Evolutionary conservation across 92 coral and sea anemone genomes (phyloP), one percentile per base, ranked within the genome.

Genomic region (Nematostella vectensis): DNA sequence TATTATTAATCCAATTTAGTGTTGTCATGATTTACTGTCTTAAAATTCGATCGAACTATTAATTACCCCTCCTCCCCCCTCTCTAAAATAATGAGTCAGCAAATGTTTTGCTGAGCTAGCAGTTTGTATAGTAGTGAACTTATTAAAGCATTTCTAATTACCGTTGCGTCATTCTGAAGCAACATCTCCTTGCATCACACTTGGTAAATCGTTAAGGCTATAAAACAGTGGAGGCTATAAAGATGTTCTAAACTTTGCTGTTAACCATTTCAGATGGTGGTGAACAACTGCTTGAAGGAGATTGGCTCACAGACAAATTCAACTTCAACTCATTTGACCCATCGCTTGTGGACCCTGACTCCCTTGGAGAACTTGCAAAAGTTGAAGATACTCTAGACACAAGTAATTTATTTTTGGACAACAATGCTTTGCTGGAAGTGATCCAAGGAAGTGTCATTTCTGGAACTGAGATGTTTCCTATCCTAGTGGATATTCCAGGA

Each of bases 261-360:
- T n/a, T n/a, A n/a, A n/a, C n/a, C n/a, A n/a, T n/a, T n/a, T n/a
- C n/a, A n/a, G n/a, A n/a, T 85, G 99, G 71, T 68, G 68, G 82
- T 8, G 71, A 42, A 33, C 68, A 72, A 27, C 62, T 82, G 43
- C 58, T 83, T 60, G 85, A 78, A 40, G 40, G 63, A 29, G 85
- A 80, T 48, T 93, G 99, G 99, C 74, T 93, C 83, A 93, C 96
- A n/a, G 78, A 88, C 28, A 93, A 82, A 80, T 56, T 86, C 39
- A 88, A 93, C 55, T 82, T 93, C 44, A 36, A 28, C 43, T 55
- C 31, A 42, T 52, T 61, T 37, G 88, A 75, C 21, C 67, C 80
- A 45, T 28, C 71, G 25, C 51, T 71, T 57, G 52, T 31, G 28
- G 51, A 20, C 12, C 63, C 71, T 22, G 55, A 57, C 9, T 3